Conservation (phyloP, 2,113 vertebrate genomes). For the Peromyscus polionotus region DNA sequence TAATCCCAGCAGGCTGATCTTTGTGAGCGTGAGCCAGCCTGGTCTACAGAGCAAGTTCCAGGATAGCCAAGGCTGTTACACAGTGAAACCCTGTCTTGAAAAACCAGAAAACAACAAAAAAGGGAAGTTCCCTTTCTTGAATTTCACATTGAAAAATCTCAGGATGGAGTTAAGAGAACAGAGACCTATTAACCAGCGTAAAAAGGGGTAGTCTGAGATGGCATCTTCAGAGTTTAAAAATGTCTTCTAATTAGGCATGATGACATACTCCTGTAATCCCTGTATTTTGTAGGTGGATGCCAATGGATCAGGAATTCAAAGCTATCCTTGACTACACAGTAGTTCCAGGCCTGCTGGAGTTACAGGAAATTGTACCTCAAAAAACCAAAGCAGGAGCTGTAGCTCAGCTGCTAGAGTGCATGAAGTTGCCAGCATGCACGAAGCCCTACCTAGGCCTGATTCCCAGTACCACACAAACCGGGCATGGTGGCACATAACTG, state of each 20-base stretch:
- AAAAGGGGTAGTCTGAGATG: not conserved
- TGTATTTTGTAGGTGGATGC: not conserved
- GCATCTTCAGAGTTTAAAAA: not conserved
- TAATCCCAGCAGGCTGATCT: not conserved
- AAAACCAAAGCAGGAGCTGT: not conserved
- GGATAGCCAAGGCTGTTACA: not conserved
- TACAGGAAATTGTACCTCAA: not conserved
- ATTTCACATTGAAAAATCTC: constrained; percentile 33
- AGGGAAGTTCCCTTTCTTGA: not conserved
- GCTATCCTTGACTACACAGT: not conserved
- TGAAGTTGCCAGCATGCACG: no score
- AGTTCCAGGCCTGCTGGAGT: not conserved
- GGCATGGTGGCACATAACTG: not conserved
- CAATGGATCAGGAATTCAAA: not conserved
- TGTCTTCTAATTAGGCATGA: not conserved
- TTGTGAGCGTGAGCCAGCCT: not conserved
- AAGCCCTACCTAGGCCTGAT: not conserved
- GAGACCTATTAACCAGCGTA: not conserved
- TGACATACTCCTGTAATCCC: not conserved
- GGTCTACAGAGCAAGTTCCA: not conserved
- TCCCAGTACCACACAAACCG: not conserved
- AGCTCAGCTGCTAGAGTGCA: not conserved
- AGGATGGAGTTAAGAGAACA: not conserved
- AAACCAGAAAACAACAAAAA: not conserved
- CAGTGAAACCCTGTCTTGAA: not conserved